These are phyloP conservation scores for Andrena bucephala DNA, from an alignment of 2,888 invertebrate genomes.

Conservation along the genomic window DNA sequence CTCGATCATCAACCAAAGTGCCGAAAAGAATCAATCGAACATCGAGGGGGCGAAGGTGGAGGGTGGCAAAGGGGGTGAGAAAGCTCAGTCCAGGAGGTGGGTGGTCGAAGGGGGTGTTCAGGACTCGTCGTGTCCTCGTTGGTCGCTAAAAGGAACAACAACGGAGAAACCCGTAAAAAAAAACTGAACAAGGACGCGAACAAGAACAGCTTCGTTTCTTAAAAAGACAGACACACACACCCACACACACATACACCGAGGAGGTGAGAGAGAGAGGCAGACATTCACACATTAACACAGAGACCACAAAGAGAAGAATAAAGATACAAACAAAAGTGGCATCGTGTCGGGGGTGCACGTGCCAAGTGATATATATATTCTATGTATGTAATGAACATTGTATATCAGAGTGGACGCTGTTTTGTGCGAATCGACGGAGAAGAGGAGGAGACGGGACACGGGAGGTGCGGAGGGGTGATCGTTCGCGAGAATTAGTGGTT, in stretches of 20 bases:
- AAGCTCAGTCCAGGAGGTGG: neutral
- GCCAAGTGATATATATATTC: conserved; percentile 73
- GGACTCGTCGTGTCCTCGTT: conserved; percentile 75
- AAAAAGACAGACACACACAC: neutral
- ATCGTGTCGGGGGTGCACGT: conserved; percentile 73
- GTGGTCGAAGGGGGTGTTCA: conserved; percentile 20
- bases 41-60: neutral
- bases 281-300: neutral
- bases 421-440: conserved; percentile 64
- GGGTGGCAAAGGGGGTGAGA: neutral
- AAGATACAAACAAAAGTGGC: conserved; percentile 66
- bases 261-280: neutral
- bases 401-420: conserved; percentile 73
- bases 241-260: neutral
- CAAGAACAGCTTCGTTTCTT: conserved; percentile 49
- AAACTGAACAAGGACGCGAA: conserved; percentile 54
- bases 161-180: conserved; percentile 23
- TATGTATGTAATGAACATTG: conserved; percentile 64
- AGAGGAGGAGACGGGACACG: conserved; percentile 31
- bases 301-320: neutral
- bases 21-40: neutral
- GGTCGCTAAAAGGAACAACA: conserved; percentile 60
- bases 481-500: conserved; percentile 43
- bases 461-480: conserved; percentile 39
- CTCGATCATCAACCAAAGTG: conserved; percentile 17